Percentiles rank a stretch among this genome's conserved stretches.
Conservation (phyloP, 2,888 invertebrate genomes). For the Lottia gigantea region DNA sequence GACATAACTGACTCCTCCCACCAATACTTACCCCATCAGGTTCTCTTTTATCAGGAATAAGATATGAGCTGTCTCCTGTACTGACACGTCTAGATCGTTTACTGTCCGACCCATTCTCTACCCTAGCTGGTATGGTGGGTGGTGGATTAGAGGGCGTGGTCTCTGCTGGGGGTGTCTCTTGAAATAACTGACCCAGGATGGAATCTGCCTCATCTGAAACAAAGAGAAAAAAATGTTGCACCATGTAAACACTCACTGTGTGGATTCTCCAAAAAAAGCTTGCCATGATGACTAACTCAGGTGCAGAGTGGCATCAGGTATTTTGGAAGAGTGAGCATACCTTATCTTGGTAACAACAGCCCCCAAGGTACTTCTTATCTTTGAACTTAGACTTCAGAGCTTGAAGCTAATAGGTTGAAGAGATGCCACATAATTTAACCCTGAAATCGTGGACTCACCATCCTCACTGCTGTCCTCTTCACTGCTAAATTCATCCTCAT, state of each 20-base stretch:
- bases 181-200: slow-evolving; percentile 92
- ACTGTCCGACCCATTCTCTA: slow-evolving; percentile 36
- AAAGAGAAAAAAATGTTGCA: not conserved
- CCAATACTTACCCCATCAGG: slow-evolving; percentile 75
- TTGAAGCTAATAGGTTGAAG: too few relatives aligned
- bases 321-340: too few relatives aligned
- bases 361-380: too few relatives aligned
- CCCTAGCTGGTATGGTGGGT: slow-evolving; percentile 43
- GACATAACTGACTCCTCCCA: too few relatives aligned
- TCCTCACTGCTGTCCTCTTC: slow-evolving; percentile 87
- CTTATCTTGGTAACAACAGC: too few relatives aligned
- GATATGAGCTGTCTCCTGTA: slow-evolving; percentile 67
- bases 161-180: slow-evolving; percentile 78
- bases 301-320: too few relatives aligned
- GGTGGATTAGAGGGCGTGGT: slow-evolving; percentile 46
- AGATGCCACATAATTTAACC: too few relatives aligned
- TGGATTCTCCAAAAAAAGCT: too few relatives aligned
- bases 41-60: slow-evolving; percentile 83
- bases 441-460: slow-evolving; percentile 69
- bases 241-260: too few relatives aligned
- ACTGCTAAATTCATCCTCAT: slow-evolving; percentile 90
- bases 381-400: too few relatives aligned
- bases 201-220: slow-evolving; percentile 75
- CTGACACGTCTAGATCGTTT: slow-evolving; percentile 55
- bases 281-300: too few relatives aligned